Percentiles rank a stretch among this genome's conserved stretches.
These are phyloP conservation scores for Horisme vitalbata DNA, from an alignment of 2,888 invertebrate species.

Conservation along the genomic window DNA sequence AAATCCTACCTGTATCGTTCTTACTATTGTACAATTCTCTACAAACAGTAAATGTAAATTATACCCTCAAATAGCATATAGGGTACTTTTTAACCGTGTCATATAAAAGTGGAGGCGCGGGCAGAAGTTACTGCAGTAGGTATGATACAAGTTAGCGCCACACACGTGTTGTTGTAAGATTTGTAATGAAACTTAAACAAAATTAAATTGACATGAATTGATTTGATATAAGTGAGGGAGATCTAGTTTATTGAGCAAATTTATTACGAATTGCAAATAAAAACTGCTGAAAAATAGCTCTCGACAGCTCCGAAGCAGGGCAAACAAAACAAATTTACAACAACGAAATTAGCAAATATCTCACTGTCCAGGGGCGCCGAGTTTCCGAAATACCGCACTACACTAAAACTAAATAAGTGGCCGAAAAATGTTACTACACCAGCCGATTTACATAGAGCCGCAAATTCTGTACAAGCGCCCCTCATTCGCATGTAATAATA, in stretches of 20 bases:
- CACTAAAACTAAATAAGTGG: conserved; percentile 76
- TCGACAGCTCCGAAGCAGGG: conserved; percentile 29
- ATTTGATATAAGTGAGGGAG: too few relatives aligned
- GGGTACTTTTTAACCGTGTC: too few relatives aligned
- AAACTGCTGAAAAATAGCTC: conserved; percentile 27
- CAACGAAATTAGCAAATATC: conserved; percentile 77
- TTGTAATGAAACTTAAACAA: too few relatives aligned
- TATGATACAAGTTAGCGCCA: too few relatives aligned
- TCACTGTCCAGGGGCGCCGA: conserved; percentile 70
- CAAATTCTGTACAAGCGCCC: conserved; percentile 21
- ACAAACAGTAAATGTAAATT: too few relatives aligned
- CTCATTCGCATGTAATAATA: conserved; percentile 18
- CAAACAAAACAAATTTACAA: conserved; percentile 70
- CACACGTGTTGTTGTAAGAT: too few relatives aligned
- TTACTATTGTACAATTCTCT: too few relatives aligned
- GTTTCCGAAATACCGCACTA: conserved; percentile 64
- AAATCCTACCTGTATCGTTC: too few relatives aligned
- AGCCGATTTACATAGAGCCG: conserved; percentile 50
- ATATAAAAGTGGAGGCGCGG: too few relatives aligned
- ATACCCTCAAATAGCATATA: too few relatives aligned
- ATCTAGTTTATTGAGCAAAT: conserved; percentile 1
- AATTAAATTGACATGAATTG: too few relatives aligned
- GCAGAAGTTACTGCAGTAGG: too few relatives aligned
- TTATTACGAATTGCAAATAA: conserved; percentile 13
- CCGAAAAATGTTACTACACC: conserved; percentile 65